phyloP scores from a whole-genome alignment of 2,113 vertebrate species.

The Callipepla squamata region DNA sequence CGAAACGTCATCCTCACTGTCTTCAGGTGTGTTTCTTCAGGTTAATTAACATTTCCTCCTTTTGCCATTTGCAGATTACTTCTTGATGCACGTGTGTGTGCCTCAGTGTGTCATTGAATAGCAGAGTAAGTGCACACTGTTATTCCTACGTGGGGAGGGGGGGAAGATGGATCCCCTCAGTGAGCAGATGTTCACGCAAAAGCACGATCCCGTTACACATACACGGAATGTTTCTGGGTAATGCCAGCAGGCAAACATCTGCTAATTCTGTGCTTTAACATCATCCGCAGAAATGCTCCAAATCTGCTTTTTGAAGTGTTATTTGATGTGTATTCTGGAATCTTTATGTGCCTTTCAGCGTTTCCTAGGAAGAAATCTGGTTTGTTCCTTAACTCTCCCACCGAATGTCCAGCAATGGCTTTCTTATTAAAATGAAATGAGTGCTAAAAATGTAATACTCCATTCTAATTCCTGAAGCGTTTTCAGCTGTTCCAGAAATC shows the following conservation, averaged over 20 bases:
- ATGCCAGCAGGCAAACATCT: conserved; percentile 25
- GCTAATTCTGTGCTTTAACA: background rate
- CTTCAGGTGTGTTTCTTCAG: background rate
- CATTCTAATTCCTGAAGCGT: background rate
- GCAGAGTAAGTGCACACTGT: background rate
- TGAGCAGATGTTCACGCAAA: conserved; percentile 10
- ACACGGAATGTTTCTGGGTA: background rate
- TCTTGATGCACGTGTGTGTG: background rate
- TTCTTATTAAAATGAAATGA: background rate
- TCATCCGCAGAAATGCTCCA: background rate
- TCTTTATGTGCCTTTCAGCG: conserved; percentile 59
- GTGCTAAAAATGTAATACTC: background rate
- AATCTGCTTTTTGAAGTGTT: background rate
- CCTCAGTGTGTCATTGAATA: background rate
- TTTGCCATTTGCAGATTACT: background rate
- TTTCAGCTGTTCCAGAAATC: background rate
- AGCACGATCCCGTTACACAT: background rate
- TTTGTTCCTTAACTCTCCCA: background rate
- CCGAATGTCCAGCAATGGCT: background rate
- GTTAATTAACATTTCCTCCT: background rate
- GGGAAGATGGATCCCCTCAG: background rate
- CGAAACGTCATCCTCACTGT: background rate
- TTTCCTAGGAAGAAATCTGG: background rate
- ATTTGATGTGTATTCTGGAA: background rate
- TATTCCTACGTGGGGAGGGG: background rate